Conservation (phyloP, 2,113 vertebrate species). For the cat (Felis catus) region F.catus_Fca126_mat1.0 CM031412.1:29654501-29655000, state of each 20-base stretch:
- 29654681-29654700: constrained; percentile 60
- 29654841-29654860: background rate
- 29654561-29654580: constrained; percentile 1
- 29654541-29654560: background rate
- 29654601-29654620: constrained; percentile 49
- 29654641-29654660: constrained; percentile 32
- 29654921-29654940: background rate
- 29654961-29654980: background rate
- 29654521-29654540: background rate
- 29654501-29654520: background rate
- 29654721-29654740: constrained; percentile 61
- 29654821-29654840: background rate
- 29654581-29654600: constrained; percentile 15
- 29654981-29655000: background rate
- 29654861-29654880: background rate
- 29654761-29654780: constrained; percentile 46
- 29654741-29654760: constrained; percentile 47
- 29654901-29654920: background rate
- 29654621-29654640: constrained; percentile 8
- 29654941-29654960: background rate
- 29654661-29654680: background rate
- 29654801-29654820: constrained; percentile 50
- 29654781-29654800: constrained; percentile 2
- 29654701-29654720: constrained; percentile 58
- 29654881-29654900: background rate